phyloP scores from a whole-genome alignment of 1,140 invertebrate genomes.

The Drosophila setifemur region DNA sequence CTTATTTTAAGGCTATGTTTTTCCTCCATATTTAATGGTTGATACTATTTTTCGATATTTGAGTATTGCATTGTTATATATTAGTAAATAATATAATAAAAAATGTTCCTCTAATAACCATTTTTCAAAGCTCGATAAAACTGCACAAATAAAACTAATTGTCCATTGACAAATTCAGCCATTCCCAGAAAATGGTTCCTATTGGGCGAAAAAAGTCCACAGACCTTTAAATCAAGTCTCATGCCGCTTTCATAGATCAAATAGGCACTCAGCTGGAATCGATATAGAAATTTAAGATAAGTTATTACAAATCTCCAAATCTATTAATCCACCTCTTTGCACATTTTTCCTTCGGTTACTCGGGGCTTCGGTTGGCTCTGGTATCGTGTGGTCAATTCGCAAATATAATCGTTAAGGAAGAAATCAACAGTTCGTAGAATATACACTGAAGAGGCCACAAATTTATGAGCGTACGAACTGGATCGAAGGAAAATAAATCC shows the following conservation, averaged over 20 bases:
- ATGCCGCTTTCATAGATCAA: constrained; percentile 3
- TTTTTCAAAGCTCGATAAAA: too few species aligned
- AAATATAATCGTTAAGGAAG: constrained; percentile 42
- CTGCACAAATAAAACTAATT: too few species aligned
- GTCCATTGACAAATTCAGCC: too few species aligned
- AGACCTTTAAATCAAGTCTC: constrained; percentile 1
- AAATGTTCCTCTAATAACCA: too few species aligned
- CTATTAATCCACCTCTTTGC: constrained; percentile 26
- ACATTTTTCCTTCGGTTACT: constrained; percentile 1
- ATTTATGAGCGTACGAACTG: not conserved
- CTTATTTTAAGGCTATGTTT: too few species aligned
- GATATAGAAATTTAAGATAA: too few species aligned
- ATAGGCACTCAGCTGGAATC: constrained; percentile 8
- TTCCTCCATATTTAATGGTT: too few species aligned
- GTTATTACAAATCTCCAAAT: too few species aligned
- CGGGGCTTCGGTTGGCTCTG: not conserved
- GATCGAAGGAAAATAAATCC: not conserved
- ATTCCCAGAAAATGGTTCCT: too few species aligned
- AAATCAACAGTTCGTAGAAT: constrained; percentile 14
- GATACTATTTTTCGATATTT: too few species aligned
- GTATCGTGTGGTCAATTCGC: constrained; percentile 27
- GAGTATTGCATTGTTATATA: too few species aligned
- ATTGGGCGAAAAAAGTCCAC: constrained; percentile 7
- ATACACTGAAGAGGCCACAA: not conserved
- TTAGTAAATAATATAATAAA: too few species aligned